These are phyloP conservation scores for Siphlonurus alternatus DNA, from an alignment of 2,888 invertebrate species.

Conservation along the genomic window DNA sequence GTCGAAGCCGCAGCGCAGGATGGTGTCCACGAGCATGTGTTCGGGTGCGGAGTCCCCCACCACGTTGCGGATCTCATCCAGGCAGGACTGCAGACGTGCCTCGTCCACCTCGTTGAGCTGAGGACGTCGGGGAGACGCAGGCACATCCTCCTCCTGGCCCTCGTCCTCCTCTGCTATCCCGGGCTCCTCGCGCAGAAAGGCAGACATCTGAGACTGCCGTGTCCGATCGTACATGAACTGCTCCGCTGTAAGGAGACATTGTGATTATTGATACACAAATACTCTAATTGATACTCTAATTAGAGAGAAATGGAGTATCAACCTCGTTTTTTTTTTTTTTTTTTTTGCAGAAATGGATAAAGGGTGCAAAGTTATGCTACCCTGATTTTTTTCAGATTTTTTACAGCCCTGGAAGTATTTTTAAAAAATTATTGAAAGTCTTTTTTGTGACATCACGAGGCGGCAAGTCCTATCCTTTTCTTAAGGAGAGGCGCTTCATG, in stretches of 20 bases:
- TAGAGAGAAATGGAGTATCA: neutral
- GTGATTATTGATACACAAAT: neutral
- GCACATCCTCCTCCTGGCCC: slow-evolving; percentile 34
- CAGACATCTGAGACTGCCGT: slow-evolving; percentile 36
- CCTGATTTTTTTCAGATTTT: too few relatives aligned
- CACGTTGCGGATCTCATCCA: slow-evolving; percentile 64
- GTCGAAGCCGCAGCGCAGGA: slow-evolving; percentile 55
- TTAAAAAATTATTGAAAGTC: too few relatives aligned
- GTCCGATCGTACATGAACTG: slow-evolving; percentile 76
- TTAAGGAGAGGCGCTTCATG: too few relatives aligned
- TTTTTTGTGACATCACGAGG: too few relatives aligned
- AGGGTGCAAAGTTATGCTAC: too few relatives aligned
- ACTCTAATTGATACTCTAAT: neutral
- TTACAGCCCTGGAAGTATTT: too few relatives aligned
- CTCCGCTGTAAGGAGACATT: slow-evolving; percentile 20
- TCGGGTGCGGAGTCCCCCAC: slow-evolving; percentile 63
- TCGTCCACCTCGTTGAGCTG: slow-evolving; percentile 46
- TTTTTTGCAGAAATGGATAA: too few relatives aligned
- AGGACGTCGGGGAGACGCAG: slow-evolving; percentile 23
- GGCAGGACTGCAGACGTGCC: slow-evolving; percentile 61
- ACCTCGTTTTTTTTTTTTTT: neutral
- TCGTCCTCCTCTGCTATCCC: slow-evolving; percentile 57
- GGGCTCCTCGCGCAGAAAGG: slow-evolving; percentile 47
- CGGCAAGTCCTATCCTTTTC: too few relatives aligned
- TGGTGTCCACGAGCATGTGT: slow-evolving; percentile 49